phyloP scores from a whole-genome alignment of 2,888 invertebrate genomes.

The Petrolisthes cinctipes region DNA sequence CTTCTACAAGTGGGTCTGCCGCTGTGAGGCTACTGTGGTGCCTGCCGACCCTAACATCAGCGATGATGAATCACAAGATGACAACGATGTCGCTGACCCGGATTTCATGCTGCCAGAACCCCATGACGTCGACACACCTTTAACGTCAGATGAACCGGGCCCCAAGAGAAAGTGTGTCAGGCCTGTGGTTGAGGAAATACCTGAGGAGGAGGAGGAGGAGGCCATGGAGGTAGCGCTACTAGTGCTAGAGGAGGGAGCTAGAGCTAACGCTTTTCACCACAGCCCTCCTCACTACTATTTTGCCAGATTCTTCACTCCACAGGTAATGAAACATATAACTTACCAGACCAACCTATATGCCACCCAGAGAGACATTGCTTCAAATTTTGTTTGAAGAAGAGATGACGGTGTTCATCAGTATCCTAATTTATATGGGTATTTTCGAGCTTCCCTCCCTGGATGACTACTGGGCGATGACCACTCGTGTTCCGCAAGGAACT shows the following conservation, averaged over 20 bases:
- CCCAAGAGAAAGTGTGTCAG: not conserved
- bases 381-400: conserved; percentile 22
- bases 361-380: not conserved
- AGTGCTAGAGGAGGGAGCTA: not conserved
- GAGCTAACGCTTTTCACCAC: too few species aligned
- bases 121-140: not conserved
- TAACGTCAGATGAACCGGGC: not conserved
- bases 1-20: not conserved
- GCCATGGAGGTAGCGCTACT: not conserved
- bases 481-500: conserved; percentile 40
- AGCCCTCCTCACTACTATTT: too few species aligned
- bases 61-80: conserved; percentile 6
- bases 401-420: conserved; percentile 36
- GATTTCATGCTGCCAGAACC: not conserved
- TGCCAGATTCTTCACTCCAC: not conserved
- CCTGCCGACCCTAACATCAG: conserved; percentile 12
- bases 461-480: conserved; percentile 42
- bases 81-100: conserved; percentile 6
- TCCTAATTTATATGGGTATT: conserved; percentile 47
- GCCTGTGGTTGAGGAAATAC: not conserved
- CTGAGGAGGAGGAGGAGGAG: not conserved
- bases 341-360: not conserved
- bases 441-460: conserved; percentile 22
- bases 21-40: conserved; percentile 1
- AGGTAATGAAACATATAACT: not conserved